Conservation (phyloP, 1,140 invertebrate species). For the Drosophila mayri region DNA sequence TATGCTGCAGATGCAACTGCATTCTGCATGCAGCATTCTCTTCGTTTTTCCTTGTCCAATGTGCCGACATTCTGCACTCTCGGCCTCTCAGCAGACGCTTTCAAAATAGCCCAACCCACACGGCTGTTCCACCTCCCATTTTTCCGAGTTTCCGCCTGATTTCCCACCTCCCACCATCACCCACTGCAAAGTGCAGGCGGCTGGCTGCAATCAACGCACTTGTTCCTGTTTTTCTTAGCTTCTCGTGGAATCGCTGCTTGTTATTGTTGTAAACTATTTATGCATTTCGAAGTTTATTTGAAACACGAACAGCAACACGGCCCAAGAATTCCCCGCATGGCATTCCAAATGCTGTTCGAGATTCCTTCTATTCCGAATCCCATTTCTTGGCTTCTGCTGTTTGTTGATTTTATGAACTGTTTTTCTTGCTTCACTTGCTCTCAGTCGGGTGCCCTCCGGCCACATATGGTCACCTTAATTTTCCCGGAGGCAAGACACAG, state of each 20-base stretch:
- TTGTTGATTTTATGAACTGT: conserved; percentile 83
- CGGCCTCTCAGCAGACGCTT: conserved; percentile 42
- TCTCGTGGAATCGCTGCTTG: conserved; percentile 45
- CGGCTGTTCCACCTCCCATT: conserved; percentile 20
- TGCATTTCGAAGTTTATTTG: conserved; percentile 83
- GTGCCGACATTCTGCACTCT: conserved; percentile 23
- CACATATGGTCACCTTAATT: conserved; percentile 83
- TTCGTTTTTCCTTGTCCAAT: conserved; percentile 1
- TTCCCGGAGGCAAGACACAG: conserved; percentile 7
- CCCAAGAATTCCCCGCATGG: conserved; percentile 52
- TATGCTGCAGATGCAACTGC: conserved; percentile 51
- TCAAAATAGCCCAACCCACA: conserved; percentile 59
- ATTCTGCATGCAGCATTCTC: conserved; percentile 26
- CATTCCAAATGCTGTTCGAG: conserved; percentile 60
- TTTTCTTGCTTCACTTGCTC: conserved; percentile 80
- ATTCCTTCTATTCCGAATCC: conserved; percentile 30
- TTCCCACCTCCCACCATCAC: conserved; percentile 23
- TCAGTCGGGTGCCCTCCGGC: conserved; percentile 72
- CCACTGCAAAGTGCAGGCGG: conserved; percentile 54
- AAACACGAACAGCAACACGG: conserved; percentile 60
- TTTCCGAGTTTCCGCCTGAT: conserved; percentile 15
- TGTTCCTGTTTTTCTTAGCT: conserved; percentile 71
- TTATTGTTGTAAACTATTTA: conserved; percentile 84
- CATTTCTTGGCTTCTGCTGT: conserved; percentile 47
- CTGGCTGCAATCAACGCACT: conserved; percentile 76